phyloP scores from a whole-genome alignment of 2,888 invertebrate species.

The Fragum sueziense region DNA sequence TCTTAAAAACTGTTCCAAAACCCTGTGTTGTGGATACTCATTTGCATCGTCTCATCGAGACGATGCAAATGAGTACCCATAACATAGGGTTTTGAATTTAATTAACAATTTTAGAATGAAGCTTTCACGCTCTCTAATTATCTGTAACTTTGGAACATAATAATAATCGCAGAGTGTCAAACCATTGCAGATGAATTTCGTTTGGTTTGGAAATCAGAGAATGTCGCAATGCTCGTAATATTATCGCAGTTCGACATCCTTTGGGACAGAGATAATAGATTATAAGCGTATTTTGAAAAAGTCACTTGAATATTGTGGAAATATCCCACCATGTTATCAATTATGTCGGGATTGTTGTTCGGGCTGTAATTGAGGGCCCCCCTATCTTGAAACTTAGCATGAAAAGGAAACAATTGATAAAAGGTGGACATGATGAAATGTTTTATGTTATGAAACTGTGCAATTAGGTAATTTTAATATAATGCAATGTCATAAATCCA shows the following conservation, averaged over 20 bases:
- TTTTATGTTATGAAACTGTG: neutral
- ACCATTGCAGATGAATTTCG: neutral
- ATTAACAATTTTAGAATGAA: too few relatives aligned
- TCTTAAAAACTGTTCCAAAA: too few relatives aligned
- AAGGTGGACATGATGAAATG: conserved; percentile 9
- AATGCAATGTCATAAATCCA: neutral
- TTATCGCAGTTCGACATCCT: neutral
- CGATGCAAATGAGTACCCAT: too few relatives aligned
- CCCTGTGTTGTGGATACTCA: too few relatives aligned
- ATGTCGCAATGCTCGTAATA: neutral
- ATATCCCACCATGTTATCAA: neutral
- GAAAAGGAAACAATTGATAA: conserved; percentile 9
- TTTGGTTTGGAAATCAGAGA: conserved; percentile 1
- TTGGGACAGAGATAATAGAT: neutral
- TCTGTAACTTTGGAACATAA: too few relatives aligned
- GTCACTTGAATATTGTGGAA: neutral
- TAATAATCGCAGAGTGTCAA: too few relatives aligned
- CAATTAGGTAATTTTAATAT: too few relatives aligned
- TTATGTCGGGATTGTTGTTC: neutral
- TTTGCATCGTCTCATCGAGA: too few relatives aligned
- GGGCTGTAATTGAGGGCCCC: neutral
- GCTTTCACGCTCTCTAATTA: too few relatives aligned
- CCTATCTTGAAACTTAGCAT: neutral
- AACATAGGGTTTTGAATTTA: too few relatives aligned
- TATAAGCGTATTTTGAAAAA: conserved; percentile 5